These are phyloP conservation scores for Microvelia longipes DNA, from an alignment of 1,140 invertebrate genomes.

Conservation along the genomic window DNA sequence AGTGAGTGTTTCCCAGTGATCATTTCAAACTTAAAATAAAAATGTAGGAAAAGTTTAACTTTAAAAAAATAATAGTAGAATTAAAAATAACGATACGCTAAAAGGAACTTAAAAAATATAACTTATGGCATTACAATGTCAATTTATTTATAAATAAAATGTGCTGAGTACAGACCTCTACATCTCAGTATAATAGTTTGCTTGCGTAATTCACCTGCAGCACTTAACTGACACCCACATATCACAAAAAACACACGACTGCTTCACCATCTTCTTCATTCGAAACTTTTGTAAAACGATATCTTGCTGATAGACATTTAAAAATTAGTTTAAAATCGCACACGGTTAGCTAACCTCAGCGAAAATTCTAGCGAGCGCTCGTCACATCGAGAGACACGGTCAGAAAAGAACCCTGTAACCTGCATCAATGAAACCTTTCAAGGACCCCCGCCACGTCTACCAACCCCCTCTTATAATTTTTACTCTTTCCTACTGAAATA, in stretches of 20 bases:
- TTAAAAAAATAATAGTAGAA: background rate
- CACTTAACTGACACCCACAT: conserved; percentile 2
- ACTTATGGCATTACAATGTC: conserved; percentile 1
- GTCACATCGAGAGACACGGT: background rate
- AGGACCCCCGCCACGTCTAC: background rate
- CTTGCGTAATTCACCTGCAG: background rate
- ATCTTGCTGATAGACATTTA: background rate
- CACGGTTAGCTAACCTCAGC: background rate
- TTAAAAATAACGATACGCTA: background rate
- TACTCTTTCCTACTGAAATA: no score
- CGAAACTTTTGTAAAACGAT: background rate
- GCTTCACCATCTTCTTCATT: background rate
- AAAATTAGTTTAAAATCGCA: background rate
- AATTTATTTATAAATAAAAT: background rate
- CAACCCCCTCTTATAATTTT: no score
- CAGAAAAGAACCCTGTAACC: background rate
- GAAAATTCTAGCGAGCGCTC: background rate
- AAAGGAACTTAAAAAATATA: background rate
- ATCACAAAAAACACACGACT: conserved; percentile 1
- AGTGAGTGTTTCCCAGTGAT: background rate
- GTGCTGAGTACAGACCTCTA: background rate
- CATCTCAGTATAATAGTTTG: background rate
- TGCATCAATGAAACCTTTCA: background rate
- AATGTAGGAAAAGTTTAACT: background rate
- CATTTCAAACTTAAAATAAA: conserved; percentile 1